Evolutionary conservation across 2,113 vertebrate genomes (phyloP).

Genomic region (Paedocypris sp.): DNA sequence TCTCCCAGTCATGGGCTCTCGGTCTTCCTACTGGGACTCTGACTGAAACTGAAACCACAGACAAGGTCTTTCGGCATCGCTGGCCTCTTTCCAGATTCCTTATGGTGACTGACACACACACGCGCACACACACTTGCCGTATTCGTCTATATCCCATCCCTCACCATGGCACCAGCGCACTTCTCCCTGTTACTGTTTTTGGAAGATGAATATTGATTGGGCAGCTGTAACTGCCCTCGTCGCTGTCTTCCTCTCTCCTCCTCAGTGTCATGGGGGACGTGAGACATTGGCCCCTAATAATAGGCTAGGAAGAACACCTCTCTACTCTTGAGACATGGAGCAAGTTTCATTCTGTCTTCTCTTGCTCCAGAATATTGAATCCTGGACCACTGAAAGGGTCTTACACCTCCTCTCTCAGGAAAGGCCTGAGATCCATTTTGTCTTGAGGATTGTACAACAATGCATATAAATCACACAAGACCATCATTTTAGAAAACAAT

Average conservation of each 20-base stretch:
- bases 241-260: slow-evolving; percentile 2
- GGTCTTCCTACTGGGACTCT: slow-evolving; percentile 49
- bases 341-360: not conserved
- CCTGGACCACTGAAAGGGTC: not conserved
- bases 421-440: not conserved
- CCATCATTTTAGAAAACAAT: no score
- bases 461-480: no score
- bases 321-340: not conserved
- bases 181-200: slow-evolving; percentile 24
- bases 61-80: slow-evolving; percentile 46
- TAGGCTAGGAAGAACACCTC: slow-evolving; percentile 10
- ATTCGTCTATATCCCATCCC: not conserved
- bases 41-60: slow-evolving; percentile 51
- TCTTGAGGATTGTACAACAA: no score
- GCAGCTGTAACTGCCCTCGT: slow-evolving; percentile 17
- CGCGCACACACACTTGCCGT: not conserved
- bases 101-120: slow-evolving; percentile 7
- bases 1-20: slow-evolving; percentile 48
- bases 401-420: not conserved
- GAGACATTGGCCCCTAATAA: slow-evolving; percentile 19
- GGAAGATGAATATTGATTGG: slow-evolving; percentile 29
- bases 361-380: slow-evolving; percentile 1
- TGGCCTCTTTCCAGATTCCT: slow-evolving; percentile 46
- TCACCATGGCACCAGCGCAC: slow-evolving; percentile 10
- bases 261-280: slow-evolving; percentile 5